Conservation (phyloP, 1,140 invertebrate genomes). For the Danaus melanippus region DNA sequence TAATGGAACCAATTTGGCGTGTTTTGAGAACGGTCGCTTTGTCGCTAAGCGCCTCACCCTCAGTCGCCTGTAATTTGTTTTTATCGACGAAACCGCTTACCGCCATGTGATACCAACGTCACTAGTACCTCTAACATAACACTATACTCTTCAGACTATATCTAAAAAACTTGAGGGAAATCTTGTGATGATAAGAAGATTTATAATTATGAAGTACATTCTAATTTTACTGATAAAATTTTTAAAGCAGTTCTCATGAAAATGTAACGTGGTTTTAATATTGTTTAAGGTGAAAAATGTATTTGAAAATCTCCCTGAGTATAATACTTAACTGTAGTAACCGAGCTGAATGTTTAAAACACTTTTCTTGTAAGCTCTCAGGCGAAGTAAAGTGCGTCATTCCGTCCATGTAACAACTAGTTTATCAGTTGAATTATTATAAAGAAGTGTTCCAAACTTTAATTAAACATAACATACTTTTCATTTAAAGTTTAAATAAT, state of each 20-base stretch:
- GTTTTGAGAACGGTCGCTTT: constrained; percentile 34
- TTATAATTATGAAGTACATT: no score
- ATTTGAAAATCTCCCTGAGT: not conserved
- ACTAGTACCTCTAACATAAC: not conserved
- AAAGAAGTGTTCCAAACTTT: no score
- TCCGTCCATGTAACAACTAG: constrained; percentile 14
- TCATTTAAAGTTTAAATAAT: no score
- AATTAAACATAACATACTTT: no score
- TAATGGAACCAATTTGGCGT: constrained; percentile 53
- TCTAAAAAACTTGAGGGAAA: not conserved
- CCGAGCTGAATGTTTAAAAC: constrained; percentile 11
- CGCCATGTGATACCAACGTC: constrained; percentile 15
- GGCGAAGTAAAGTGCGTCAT: constrained; percentile 19
- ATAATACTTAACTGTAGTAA: not conserved
- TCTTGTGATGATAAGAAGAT: not conserved
- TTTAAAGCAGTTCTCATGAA: not conserved
- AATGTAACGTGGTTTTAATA: not conserved
- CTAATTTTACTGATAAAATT: not conserved
- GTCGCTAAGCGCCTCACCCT: constrained; percentile 20
- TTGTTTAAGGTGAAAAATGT: not conserved
- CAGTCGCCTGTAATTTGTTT: constrained; percentile 22
- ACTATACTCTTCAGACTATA: not conserved
- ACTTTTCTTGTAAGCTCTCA: constrained; percentile 22
- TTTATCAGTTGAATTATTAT: constrained; percentile 17
- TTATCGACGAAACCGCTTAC: constrained; percentile 27